Percentiles rank a stretch among this genome's conserved stretches.
phyloP scores from a whole-genome alignment of 2,113 vertebrate species.

The Acrocephalus kingi region DNA sequence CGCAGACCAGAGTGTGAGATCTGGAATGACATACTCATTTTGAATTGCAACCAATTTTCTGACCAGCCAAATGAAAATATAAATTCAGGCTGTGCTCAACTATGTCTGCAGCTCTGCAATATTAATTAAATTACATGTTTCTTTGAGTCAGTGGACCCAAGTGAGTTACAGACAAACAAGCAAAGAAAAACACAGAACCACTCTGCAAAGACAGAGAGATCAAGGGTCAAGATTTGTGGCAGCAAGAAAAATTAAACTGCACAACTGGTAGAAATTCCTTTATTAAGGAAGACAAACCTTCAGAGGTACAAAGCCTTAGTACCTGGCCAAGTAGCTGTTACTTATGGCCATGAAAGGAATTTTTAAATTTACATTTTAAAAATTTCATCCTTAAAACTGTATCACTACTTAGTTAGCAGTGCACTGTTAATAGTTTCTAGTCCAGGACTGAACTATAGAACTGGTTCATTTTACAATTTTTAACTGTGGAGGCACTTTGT shows the following conservation, averaged over 20 bases:
- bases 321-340: not conserved
- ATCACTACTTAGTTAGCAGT: not conserved
- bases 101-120: not conserved
- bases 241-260: not conserved
- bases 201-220: not conserved
- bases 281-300: not conserved
- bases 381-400: not conserved
- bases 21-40: constrained; percentile 5
- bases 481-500: not conserved
- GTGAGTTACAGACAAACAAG: not conserved
- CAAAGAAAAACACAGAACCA: not conserved
- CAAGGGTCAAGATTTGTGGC: not conserved
- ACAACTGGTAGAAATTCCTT: not conserved
- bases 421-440: not conserved
- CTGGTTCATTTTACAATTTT: not conserved
- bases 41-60: constrained; percentile 34
- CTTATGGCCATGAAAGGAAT: not conserved
- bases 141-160: not conserved
- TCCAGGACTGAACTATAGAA: not conserved
- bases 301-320: not conserved
- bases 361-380: not conserved
- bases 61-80: constrained; percentile 16
- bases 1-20: not conserved
- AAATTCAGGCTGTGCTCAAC: not conserved
- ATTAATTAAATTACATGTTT: constrained; percentile 8